Conservation (phyloP, 23 tunicate genomes). For the Pegea sp. region DNA sequence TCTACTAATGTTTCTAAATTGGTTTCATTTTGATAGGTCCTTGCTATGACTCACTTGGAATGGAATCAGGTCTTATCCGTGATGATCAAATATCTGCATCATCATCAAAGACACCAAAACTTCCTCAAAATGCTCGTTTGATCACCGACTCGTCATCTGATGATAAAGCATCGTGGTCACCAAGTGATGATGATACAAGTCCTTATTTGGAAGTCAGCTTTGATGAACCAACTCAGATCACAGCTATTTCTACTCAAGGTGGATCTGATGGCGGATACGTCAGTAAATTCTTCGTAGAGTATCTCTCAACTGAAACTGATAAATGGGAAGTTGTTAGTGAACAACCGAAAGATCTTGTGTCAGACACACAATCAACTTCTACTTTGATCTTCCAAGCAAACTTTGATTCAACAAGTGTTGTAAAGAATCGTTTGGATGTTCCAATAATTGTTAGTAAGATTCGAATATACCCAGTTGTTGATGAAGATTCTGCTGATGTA, state of each 20-base stretch:
- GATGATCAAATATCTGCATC: conserved; percentile 47
- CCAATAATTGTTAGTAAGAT: conserved; percentile 28
- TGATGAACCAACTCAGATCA: conserved; percentile 32
- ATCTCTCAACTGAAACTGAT: conserved; percentile 21
- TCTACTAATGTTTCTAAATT: too few species aligned
- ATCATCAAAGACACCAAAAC: conserved; percentile 9
- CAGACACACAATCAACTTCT: too few species aligned
- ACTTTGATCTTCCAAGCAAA: conserved; percentile 18
- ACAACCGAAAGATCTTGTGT: too few species aligned
- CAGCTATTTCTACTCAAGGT: conserved; percentile 63
- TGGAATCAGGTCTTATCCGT: conserved; percentile 45
- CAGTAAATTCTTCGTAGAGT: conserved; percentile 18
- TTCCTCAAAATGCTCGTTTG: conserved; percentile 34
- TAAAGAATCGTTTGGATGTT: conserved; percentile 20
- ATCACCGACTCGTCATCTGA: background rate
- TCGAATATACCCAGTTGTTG: conserved; percentile 18
- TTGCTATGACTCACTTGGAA: conserved; percentile 35
- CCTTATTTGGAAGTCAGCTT: conserved; percentile 56
- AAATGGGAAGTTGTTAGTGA: too few species aligned
- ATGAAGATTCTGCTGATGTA: conserved; percentile 2
- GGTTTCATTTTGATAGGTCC: too few species aligned
- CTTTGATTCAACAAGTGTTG: conserved; percentile 4
- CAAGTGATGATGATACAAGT: conserved; percentile 18
- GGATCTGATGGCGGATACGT: conserved; percentile 42
- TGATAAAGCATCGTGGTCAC: conserved; percentile 20